Evolutionary conservation across 2,797 vertebrate genomes (phyloP), one percentile per base, ranked within the genome.

Genomic region (Nasua narica): DNA sequence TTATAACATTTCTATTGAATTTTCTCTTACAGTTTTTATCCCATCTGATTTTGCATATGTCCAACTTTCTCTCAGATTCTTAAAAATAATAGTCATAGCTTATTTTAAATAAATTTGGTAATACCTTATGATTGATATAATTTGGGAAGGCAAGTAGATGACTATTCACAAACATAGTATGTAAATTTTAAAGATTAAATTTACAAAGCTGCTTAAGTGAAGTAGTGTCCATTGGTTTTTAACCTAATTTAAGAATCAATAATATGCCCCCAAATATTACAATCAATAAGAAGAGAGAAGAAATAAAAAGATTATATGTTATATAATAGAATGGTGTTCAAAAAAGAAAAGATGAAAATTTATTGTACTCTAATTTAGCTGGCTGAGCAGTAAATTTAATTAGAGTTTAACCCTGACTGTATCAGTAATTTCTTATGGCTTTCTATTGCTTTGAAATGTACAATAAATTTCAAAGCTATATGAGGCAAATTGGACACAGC

Each of bases 191-290:
- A 85, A 89, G 77, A 78, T 83, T 91, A 67, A 91, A 83, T 91
- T 85, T 85, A 29, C 46, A 69, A 91, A 79, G 15, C 10, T 92
- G 52, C 18, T 6, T 93, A 54, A 65, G 18, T 35, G 91, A 25
- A 91, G 14, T 77, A 9, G 3, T 86, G 10, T 27, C 10, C n/a
- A 89, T 25, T 90, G 46, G 11, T 43, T 92, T 81, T 74, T 60
- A 91, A 89, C 37, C 48, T 90, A 78, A 90, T 93, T 83, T 87
- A 74, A 86, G 27, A 94, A 90, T 72, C 37, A 77, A 52, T 74
- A 77, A 78, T 82, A 56, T 78, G 1, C 5, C 50, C 25, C 35
- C 56, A 46, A 83, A 90, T 58, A 48, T 54, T 18, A 60, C 5
- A 67, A 62, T 65, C 29, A 87, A 62, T 15, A 78, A 79, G 62